Base-by-base conservation (phyloP, 1,140 invertebrate genomes). In the Wiebesia pumilae region DNA sequence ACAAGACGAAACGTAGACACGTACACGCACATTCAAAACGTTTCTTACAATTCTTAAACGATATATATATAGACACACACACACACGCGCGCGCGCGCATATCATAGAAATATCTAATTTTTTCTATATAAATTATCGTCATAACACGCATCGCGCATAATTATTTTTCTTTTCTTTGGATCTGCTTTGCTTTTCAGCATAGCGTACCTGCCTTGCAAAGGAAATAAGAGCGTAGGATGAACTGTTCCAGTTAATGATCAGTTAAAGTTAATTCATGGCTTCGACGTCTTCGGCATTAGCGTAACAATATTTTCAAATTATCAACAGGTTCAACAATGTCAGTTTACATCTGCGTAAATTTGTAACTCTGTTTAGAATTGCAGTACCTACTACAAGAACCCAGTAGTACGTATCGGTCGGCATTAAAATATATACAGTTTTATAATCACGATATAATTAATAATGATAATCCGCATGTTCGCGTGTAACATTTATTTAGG, bases 1-100 rank as follows among this genome's bases (percentile, higher is more conserved):
- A 81, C 87, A 88, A 88, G 84, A 90, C 73, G 85, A 89, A 86
- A 89, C 91, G 90, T 91, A 92, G 90, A 91, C 90, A 92, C 90
- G 88, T 92, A 90, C 88, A 92, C 90, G 88, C 88, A 92, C 89
- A 92, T 88, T 71, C 90, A 91, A 91, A 91, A 90, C 89, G 88
- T 91, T 91, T 90, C 71, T 85, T 89, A 88, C 88, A 90, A 73
- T 89, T 89, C 88, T 92, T 92, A 89, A 89, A 90, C 81, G 87
- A 87, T 90, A 89, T 91, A 90, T n/a, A n/a, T n/a, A n/a, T n/a
- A n/a, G n/a, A n/a, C n/a, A n/a, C n/a, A n/a, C n/a, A n/a, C n/a
- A n/a, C n/a, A n/a, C n/a, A n/a, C n/a, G n/a, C n/a, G n/a, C n/a
- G n/a, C n/a, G n/a, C n/a, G n/a, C n/a, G n/a, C 88, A 90, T 87